Percentiles rank a stretch among this genome's conserved stretches.
phyloP scores from a whole-genome alignment of 92 coral and sea anemone genomes.

The Palythoa caribaeorum region DNA sequence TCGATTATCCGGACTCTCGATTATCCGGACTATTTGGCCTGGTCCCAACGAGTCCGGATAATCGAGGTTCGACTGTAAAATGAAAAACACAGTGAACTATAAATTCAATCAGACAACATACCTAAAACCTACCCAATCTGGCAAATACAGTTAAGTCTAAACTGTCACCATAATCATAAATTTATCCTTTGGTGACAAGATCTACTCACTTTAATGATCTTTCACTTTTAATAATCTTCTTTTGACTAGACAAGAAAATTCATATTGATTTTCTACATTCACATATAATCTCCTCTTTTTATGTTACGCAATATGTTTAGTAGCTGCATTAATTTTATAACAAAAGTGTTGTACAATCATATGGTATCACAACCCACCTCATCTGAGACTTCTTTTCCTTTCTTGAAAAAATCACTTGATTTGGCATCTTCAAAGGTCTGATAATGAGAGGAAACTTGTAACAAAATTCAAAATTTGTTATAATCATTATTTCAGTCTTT shows the following conservation, averaged over 20 bases:
- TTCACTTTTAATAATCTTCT: background rate
- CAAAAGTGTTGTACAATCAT: background rate
- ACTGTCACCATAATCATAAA: no score
- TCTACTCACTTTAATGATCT: background rate
- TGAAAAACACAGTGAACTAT: no score
- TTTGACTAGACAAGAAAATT: background rate
- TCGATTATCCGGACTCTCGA: no score
- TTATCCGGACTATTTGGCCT: no score
- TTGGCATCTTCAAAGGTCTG: conserved; percentile 89
- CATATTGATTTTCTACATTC: no score
- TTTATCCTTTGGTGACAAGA: no score
- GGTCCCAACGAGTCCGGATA: no score
- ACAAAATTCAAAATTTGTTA: background rate
- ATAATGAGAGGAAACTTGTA: background rate
- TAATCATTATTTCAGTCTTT: background rate
- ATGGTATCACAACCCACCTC: conserved; percentile 62
- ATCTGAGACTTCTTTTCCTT: conserved; percentile 92
- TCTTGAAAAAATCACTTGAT: conserved; percentile 86
- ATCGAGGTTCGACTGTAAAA: no score
- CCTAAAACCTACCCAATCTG: no score
- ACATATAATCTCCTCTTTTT: background rate
- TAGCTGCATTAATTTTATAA: no score
- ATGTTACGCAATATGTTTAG: background rate
- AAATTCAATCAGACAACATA: no score
- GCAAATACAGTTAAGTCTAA: no score